A percentile compares a stretch with the other conserved stretches of the same genome.
Evolutionary conservation across 2,113 vertebrate genomes (phyloP).

Genomic region (Symphodus melops): DNA sequence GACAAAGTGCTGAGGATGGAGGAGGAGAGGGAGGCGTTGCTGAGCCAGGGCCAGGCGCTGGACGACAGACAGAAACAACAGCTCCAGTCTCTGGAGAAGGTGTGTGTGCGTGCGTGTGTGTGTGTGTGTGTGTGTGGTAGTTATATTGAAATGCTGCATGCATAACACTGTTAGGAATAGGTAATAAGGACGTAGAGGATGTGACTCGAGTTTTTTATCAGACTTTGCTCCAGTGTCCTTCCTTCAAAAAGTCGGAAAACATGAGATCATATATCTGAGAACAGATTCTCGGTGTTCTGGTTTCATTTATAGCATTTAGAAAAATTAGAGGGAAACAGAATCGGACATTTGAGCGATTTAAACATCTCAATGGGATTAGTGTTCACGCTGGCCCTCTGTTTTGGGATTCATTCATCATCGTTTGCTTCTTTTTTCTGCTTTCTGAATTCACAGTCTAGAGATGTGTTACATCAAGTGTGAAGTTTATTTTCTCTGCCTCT

Average conservation of each 20-base stretch:
- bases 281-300: neutral
- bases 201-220: slow-evolving; percentile 10
- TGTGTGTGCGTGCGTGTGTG: slow-evolving; percentile 51
- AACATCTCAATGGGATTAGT: no score
- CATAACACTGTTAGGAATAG: slow-evolving; percentile 45
- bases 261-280: neutral
- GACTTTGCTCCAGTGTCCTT: slow-evolving; percentile 11
- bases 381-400: no score
- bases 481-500: neutral
- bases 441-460: neutral
- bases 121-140: neutral
- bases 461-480: neutral
- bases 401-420: neutral
- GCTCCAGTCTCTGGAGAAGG: slow-evolving; percentile 93
- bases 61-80: slow-evolving; percentile 94
- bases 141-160: slow-evolving; percentile 28
- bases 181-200: slow-evolving; percentile 46
- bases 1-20: slow-evolving; percentile 93
- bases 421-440: neutral
- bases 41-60: slow-evolving; percentile 90
- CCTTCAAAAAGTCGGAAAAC: slow-evolving; percentile 1
- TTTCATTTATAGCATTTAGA: no score
- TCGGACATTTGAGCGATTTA: no score
- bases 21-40: slow-evolving; percentile 91
- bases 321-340: no score